phyloP scores from a whole-genome alignment of 2,113 vertebrate genomes.

The Zapus hudsonius region DNA sequence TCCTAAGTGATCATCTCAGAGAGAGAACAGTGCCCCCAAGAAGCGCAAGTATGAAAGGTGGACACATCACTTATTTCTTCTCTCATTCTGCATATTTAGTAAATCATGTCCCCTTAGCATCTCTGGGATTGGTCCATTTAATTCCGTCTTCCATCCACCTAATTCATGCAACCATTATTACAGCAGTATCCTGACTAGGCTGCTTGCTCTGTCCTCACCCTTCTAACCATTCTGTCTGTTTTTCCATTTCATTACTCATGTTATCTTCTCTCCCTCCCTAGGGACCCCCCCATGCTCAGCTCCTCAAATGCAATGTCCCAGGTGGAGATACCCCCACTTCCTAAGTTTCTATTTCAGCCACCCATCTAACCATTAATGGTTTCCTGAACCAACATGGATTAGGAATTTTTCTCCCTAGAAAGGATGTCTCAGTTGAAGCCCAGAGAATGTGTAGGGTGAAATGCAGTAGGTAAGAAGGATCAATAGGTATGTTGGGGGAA shows the following conservation, averaged over 20 bases:
- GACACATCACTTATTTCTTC: neutral
- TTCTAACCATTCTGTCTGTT: neutral
- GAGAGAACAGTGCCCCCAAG: neutral
- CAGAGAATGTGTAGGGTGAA: neutral
- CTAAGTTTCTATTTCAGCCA: neutral
- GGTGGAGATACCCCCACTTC: neutral
- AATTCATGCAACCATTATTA: neutral
- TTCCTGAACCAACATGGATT: neutral
- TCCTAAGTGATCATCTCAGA: neutral
- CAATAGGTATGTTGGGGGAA: neutral
- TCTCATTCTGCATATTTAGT: neutral
- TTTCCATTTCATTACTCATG: neutral
- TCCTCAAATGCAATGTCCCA: neutral
- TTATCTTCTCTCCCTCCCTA: neutral
- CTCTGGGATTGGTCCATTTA: neutral
- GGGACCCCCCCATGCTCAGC: neutral
- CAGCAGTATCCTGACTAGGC: too few species aligned
- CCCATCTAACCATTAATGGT: neutral
- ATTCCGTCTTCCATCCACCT: neutral
- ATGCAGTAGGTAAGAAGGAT: neutral
- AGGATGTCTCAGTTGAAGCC: neutral
- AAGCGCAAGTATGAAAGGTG: neutral
- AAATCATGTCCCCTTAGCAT: rapidly evolving
- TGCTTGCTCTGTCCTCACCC: rapidly evolving
- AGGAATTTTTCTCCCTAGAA: neutral